phyloP scores from a whole-genome alignment of 2,113 vertebrate genomes.

The Dryoscopus gambensis region DNA sequence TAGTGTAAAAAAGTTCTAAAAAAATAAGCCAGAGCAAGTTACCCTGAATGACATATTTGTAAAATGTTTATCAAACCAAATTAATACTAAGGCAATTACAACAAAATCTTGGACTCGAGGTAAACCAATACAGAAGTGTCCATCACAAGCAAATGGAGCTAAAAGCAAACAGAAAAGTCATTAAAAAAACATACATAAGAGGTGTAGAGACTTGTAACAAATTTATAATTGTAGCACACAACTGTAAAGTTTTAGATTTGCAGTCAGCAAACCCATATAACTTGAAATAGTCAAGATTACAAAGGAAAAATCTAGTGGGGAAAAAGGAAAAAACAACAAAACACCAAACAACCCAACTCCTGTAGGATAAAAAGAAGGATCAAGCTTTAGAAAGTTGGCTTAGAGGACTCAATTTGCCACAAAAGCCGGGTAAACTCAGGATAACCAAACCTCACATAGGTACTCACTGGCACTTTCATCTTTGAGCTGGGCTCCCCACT shows the following conservation, averaged over 20 bases:
- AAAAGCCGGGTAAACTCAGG: background rate
- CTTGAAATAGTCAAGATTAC: background rate
- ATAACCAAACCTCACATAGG: background rate
- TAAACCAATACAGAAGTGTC: background rate
- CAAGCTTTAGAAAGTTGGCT: background rate
- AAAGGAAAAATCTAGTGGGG: background rate
- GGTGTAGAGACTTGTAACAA: background rate
- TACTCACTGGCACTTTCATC: background rate
- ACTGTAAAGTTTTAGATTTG: background rate
- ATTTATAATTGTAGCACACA: background rate
- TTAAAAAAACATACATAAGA: background rate
- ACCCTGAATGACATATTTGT: background rate
- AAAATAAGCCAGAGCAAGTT: background rate
- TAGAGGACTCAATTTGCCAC: background rate
- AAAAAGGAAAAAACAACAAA: background rate
- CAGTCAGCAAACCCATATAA: background rate
- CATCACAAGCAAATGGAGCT: background rate
- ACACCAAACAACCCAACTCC: background rate
- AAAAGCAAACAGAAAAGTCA: background rate
- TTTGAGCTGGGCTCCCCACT: background rate
- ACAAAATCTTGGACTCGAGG: background rate
- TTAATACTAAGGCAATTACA: background rate
- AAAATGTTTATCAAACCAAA: background rate
- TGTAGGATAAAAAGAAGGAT: background rate
- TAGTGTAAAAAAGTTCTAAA: background rate